These are phyloP conservation scores for Macrochelys suwanniensis DNA, from an alignment of 2,797 vertebrate genomes.

Conservation along the genomic window DNA sequence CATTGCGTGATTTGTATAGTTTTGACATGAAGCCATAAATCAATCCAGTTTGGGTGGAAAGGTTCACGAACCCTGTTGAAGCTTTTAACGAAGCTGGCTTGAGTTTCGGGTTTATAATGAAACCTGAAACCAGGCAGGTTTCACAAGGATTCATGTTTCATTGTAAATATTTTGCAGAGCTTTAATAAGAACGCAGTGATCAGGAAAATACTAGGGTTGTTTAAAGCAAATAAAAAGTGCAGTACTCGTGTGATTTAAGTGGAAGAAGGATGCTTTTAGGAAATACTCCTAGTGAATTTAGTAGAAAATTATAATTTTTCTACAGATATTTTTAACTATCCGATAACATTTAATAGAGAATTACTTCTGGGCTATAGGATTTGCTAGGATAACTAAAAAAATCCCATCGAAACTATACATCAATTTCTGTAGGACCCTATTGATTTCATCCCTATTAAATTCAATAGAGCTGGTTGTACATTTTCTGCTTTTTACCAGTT, in stretches of 20 bases:
- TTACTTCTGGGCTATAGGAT: neutral
- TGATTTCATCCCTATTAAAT: neutral
- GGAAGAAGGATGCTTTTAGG: neutral
- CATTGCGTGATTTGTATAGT: conserved; percentile 30
- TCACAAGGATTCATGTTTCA: conserved; percentile 60
- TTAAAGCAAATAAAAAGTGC: conserved; percentile 1
- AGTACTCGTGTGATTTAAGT: neutral
- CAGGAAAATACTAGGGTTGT: conserved; percentile 28
- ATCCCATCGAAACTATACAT: neutral
- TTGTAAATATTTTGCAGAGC: neutral
- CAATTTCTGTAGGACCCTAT: neutral
- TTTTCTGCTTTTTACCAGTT: neutral
- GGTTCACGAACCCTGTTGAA: conserved; percentile 74
- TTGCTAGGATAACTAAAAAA: neutral
- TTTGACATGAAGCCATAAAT: conserved; percentile 69
- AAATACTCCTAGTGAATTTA: neutral
- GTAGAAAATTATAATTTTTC: neutral
- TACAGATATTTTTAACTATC: neutral
- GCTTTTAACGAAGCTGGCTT: conserved; percentile 63
- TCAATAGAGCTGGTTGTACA: neutral
- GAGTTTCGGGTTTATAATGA: conserved; percentile 51
- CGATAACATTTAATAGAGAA: neutral
- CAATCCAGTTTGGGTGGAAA: conserved; percentile 64
- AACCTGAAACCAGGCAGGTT: conserved; percentile 52
- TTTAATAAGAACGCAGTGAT: neutral